Evolutionary conservation across 1,140 invertebrate genomes (phyloP).

Genomic region (Drosophila ficusphila): DNA sequence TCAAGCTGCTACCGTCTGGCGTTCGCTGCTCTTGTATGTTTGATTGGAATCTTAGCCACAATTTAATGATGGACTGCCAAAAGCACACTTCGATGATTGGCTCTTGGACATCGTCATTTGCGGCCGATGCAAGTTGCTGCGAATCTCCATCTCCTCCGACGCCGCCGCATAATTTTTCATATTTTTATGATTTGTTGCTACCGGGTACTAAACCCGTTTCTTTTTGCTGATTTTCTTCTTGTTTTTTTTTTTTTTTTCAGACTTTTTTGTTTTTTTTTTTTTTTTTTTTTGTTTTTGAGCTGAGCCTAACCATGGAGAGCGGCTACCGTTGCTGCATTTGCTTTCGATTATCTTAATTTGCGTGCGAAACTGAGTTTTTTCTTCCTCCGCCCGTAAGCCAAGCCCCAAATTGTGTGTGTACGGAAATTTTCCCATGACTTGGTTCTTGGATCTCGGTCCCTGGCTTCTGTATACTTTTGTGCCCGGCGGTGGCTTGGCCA

Average conservation of each 20-base stretch:
- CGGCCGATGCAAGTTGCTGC: background rate
- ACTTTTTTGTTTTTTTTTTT: constrained; percentile 3
- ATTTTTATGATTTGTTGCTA: constrained; percentile 83
- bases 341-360: constrained; percentile 84
- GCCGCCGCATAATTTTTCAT: constrained; percentile 79
- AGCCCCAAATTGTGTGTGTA: constrained; percentile 83
- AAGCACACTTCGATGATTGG: constrained; percentile 75
- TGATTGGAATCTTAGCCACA: constrained; percentile 82
- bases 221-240: constrained; percentile 24
- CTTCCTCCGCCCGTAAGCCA: constrained; percentile 66
- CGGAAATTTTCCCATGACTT: constrained; percentile 82
- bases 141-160: constrained; percentile 42
- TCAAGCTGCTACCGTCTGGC: constrained; percentile 43
- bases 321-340: constrained; percentile 79
- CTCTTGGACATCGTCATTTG: constrained; percentile 49
- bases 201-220: constrained; percentile 79
- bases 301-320: constrained; percentile 74
- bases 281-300: constrained; percentile 11
- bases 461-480: constrained; percentile 62
- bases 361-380: constrained; percentile 84
- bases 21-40: constrained; percentile 49
- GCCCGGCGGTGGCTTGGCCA: constrained; percentile 79
- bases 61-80: constrained; percentile 83
- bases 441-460: constrained; percentile 33
- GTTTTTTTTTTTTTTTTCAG: background rate